Conservation (phyloP, 2,888 invertebrate genomes). For the Pristionchus mayeri region DNA sequence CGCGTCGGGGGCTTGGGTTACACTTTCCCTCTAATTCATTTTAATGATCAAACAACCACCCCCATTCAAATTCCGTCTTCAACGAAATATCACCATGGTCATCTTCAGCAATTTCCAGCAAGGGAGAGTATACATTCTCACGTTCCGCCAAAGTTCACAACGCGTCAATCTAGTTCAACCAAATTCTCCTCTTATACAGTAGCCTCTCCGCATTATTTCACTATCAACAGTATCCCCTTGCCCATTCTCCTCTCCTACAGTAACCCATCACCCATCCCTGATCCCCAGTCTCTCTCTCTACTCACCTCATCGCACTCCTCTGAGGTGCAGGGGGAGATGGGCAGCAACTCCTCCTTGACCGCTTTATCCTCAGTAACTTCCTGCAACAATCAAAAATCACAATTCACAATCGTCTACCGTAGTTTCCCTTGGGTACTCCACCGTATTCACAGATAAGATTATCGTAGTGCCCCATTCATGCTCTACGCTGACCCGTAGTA, state of each 20-base stretch:
- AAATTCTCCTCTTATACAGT: constrained; percentile 27
- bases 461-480: not conserved
- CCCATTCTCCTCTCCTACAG: not conserved
- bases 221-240: not conserved
- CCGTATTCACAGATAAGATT: not conserved
- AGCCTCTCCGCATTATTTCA: not conserved
- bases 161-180: not conserved
- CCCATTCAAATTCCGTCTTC: no score
- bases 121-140: not conserved
- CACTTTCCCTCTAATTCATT: no score
- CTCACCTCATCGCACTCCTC: constrained; percentile 40
- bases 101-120: no score
- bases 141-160: not conserved
- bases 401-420: not conserved
- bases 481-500: no score
- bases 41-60: no score
- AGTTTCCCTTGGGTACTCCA: not conserved
- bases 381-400: not conserved
- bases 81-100: no score
- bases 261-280: not conserved
- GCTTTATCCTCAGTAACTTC: not conserved
- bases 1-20: no score
- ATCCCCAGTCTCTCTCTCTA: not conserved
- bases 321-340: constrained; percentile 12
- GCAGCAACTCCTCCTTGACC: constrained; percentile 22